These are phyloP conservation scores for Sminthopsis crassicaudata DNA, from an alignment of 2,113 vertebrate species.

Conservation along the genomic window DNA sequence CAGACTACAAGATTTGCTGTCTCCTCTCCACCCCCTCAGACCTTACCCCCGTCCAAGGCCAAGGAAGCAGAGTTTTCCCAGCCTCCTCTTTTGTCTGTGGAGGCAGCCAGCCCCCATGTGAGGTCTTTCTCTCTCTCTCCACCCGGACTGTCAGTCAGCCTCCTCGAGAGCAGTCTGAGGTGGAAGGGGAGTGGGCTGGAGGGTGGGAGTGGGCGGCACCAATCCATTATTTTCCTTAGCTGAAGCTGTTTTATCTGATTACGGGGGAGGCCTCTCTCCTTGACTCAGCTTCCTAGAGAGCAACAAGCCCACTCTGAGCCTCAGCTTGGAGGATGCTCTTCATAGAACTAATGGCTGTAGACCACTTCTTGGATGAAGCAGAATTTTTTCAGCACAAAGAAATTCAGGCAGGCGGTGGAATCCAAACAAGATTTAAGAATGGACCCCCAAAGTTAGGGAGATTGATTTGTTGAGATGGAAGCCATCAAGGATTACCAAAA, in stretches of 20 bases:
- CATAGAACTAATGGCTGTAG: neutral
- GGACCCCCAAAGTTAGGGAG: neutral
- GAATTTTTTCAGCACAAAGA: neutral
- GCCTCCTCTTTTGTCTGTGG: neutral
- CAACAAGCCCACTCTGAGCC: neutral
- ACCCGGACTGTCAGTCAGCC: neutral
- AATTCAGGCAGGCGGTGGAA: neutral
- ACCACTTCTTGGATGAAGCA: neutral
- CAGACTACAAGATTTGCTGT: neutral
- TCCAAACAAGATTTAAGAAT: neutral
- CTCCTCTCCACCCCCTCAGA: constrained; percentile 4
- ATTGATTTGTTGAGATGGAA: neutral
- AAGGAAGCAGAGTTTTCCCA: neutral
- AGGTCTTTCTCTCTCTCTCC: constrained; percentile 21
- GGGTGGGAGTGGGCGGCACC: neutral
- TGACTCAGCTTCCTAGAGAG: neutral
- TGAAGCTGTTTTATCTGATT: neutral
- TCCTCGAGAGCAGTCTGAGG: neutral
- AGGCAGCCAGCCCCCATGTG: neutral
- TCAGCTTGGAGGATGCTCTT: neutral
- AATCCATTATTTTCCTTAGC: neutral
- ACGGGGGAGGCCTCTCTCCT: accelerated
- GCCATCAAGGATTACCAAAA: neutral
- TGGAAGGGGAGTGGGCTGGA: neutral
- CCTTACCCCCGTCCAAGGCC: neutral